These are phyloP conservation scores for Thalassoma bifasciatum DNA, from an alignment of 2,113 vertebrate genomes.

Conservation along the genomic window DNA sequence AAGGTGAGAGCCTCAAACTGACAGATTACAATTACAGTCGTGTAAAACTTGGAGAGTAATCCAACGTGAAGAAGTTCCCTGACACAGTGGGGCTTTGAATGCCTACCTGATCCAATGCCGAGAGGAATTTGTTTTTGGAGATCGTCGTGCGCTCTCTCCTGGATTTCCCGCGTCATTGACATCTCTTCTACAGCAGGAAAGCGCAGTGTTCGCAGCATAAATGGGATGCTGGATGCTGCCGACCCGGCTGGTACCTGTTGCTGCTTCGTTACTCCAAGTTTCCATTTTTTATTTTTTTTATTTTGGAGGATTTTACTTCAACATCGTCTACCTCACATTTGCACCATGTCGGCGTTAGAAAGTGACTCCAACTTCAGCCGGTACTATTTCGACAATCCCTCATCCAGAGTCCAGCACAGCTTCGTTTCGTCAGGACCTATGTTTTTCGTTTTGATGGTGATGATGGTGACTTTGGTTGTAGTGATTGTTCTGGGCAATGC, in stretches of 20 bases:
- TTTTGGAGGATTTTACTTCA: slow-evolving; percentile 47
- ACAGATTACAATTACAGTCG: too few species aligned
- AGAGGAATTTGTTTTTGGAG: neutral
- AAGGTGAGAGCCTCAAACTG: too few species aligned
- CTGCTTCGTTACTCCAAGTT: slow-evolving; percentile 2
- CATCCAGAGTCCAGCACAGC: slow-evolving; percentile 61
- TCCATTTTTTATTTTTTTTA: too few species aligned
- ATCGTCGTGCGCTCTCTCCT: slow-evolving; percentile 62
- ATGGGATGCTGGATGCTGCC: slow-evolving; percentile 28
- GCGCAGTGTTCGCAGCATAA: slow-evolving; percentile 1
- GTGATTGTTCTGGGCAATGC: slow-evolving; percentile 88
- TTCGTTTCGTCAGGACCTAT: slow-evolving; percentile 63
- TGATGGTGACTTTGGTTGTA: slow-evolving; percentile 86
- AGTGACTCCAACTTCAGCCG: slow-evolving; percentile 65
- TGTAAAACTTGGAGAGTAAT: too few species aligned
- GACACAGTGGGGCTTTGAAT: neutral
- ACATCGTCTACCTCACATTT: neutral
- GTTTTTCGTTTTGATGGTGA: slow-evolving; percentile 79
- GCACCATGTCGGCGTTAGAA: slow-evolving; percentile 69
- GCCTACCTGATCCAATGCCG: neutral
- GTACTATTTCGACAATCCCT: slow-evolving; percentile 59
- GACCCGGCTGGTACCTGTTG: slow-evolving; percentile 64
- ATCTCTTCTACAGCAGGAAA: neutral
- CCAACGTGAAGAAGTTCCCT: neutral
- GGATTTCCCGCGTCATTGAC: slow-evolving; percentile 41